Evolutionary conservation across 2,888 invertebrate species (phyloP).

Genomic region (Conchocele bisecta): DNA sequence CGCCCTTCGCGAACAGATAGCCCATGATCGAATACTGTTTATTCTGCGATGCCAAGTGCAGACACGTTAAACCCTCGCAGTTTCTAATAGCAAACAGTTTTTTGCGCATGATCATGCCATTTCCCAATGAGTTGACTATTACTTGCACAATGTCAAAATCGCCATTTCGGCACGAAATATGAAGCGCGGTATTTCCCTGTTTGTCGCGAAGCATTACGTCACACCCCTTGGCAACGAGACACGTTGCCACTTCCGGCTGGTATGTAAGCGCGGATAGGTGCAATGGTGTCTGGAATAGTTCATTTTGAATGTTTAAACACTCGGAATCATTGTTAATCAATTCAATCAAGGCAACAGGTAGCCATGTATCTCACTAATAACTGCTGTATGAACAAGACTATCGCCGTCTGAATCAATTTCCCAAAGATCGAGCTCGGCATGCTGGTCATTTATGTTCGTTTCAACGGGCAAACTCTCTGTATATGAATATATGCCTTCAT

Average conservation of each 20-base stretch:
- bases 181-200: conserved; percentile 51
- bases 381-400: conserved; percentile 55
- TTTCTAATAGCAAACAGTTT: conserved; percentile 56
- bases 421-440: conserved; percentile 20
- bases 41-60: conserved; percentile 53
- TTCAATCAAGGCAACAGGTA: conserved; percentile 43
- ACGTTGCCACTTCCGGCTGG: conserved; percentile 17
- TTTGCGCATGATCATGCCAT: not conserved
- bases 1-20: conserved; percentile 55
- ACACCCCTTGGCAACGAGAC: conserved; percentile 22
- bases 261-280: conserved; percentile 48
- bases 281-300: conserved; percentile 38
- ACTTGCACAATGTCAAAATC: conserved; percentile 23
- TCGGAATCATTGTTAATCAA: not conserved
- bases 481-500: conserved; percentile 24
- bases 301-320: conserved; percentile 41
- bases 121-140: conserved; percentile 25
- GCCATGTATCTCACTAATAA: conserved; percentile 28
- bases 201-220: conserved; percentile 44
- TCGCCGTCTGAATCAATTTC: conserved; percentile 62
- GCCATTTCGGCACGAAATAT: conserved; percentile 46
- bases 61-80: conserved; percentile 55
- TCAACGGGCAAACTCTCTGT: not conserved
- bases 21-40: conserved; percentile 51
- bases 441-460: not conserved